These are phyloP conservation scores for Plumapathes pennacea DNA, from an alignment of 92 coral and sea anemone genomes.

Conservation along the genomic window DNA sequence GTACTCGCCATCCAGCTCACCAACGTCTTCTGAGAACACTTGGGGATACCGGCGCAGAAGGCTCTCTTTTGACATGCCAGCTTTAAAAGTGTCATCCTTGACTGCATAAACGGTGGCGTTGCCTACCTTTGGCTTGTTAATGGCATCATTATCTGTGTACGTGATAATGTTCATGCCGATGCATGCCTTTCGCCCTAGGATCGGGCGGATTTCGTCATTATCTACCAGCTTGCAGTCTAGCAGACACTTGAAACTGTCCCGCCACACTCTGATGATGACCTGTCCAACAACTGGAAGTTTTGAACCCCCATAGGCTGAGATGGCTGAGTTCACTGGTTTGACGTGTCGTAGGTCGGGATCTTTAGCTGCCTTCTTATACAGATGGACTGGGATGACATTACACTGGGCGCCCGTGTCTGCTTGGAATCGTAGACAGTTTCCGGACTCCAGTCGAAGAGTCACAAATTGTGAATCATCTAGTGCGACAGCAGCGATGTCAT, in stretches of 20 bases:
- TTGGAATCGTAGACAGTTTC: conserved; percentile 4
- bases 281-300: conserved; percentile 6
- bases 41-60: conserved; percentile 35
- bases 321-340: neutral
- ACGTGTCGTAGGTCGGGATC: conserved; percentile 5
- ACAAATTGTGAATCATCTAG: conserved; percentile 15
- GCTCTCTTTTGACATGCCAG: conserved; percentile 39
- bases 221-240: conserved; percentile 4
- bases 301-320: conserved; percentile 6
- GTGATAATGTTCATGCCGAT: conserved; percentile 12
- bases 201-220: conserved; percentile 5
- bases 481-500: too few relatives aligned
- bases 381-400: conserved; percentile 3
- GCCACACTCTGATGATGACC: conserved; percentile 13
- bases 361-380: conserved; percentile 9
- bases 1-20: conserved; percentile 36
- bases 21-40: conserved; percentile 32
- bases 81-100: neutral
- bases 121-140: conserved; percentile 14
- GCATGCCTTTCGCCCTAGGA: conserved; percentile 5
- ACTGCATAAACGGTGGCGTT: conserved; percentile 21
- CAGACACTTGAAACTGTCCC: conserved; percentile 7
- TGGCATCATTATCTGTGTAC: conserved; percentile 5
- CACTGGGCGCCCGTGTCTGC: conserved; percentile 6
- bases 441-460: neutral